A percentile compares a stretch with the other conserved stretches of the same genome.
These are phyloP conservation scores for Ochotona curzoniae DNA, from an alignment of 2,113 vertebrate genomes.

Conservation along the genomic window DNA sequence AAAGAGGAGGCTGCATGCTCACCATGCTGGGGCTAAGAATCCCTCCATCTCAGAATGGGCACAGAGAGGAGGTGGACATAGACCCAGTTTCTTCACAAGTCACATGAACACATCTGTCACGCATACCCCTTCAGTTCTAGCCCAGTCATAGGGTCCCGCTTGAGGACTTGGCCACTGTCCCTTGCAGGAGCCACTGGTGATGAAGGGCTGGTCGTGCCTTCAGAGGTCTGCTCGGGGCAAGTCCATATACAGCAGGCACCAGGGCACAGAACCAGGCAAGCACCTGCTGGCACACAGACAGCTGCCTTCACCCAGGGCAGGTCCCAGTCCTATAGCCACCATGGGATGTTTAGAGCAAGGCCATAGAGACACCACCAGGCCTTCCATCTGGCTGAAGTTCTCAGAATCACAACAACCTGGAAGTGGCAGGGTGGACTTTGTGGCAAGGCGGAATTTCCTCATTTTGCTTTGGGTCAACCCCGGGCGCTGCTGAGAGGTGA, in stretches of 20 bases:
- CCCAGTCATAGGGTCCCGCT: not conserved
- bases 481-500: not conserved
- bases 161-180: not conserved
- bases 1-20: not conserved
- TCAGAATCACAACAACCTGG: not conserved
- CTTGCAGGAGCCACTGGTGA: not conserved
- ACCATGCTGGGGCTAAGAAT: not conserved
- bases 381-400: not conserved
- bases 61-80: fast-evolving
- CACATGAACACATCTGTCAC: not conserved
- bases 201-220: not conserved
- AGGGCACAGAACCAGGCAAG: not conserved
- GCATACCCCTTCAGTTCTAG: not conserved
- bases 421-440: slow-evolving; percentile 15
- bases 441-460: not conserved
- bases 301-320: not conserved
- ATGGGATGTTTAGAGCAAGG: not conserved
- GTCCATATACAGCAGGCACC: not conserved
- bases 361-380: not conserved
- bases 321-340: not conserved
- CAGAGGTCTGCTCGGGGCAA: not conserved
- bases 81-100: not conserved
- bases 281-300: not conserved
- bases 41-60: not conserved
- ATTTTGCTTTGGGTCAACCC: not conserved